Conservation (phyloP, 2,888 invertebrate species). For the Rosalia funebris region DNA sequence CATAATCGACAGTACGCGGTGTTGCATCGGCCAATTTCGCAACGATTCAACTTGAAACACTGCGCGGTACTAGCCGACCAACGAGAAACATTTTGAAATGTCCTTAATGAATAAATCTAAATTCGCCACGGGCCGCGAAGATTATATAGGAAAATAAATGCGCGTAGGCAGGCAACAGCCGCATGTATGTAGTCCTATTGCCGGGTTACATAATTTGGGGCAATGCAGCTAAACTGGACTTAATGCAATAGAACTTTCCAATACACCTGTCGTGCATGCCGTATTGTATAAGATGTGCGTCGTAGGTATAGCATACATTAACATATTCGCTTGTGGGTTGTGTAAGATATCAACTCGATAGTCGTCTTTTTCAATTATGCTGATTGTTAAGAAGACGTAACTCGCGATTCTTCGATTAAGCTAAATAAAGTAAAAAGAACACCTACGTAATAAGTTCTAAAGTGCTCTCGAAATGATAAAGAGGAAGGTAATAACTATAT, state of each 20-base stretch:
- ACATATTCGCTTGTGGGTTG: conserved; percentile 8
- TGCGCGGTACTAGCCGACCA: too few relatives aligned
- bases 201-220: conserved; percentile 41
- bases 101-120: conserved; percentile 3
- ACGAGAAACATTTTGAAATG: conserved; percentile 17
- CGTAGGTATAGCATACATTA: conserved; percentile 1
- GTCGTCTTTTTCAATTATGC: not conserved
- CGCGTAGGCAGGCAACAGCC: conserved; percentile 12
- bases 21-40: too few relatives aligned
- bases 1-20: too few relatives aligned
- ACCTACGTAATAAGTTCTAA: too few relatives aligned
- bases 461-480: too few relatives aligned
- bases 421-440: too few relatives aligned
- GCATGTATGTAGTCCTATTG: conserved; percentile 18
- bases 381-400: too few relatives aligned
- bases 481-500: too few relatives aligned
- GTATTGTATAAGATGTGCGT: conserved; percentile 10
- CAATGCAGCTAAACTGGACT: conserved; percentile 29
- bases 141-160: conserved; percentile 12
- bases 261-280: conserved; percentile 39
- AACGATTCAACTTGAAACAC: too few relatives aligned
- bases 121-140: conserved; percentile 17
- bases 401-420: too few relatives aligned
- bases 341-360: not conserved
- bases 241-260: conserved; percentile 37